Percentiles rank a stretch among this genome's conserved stretches.
These are phyloP conservation scores for Cylas formicarius DNA, from an alignment of 1,140 invertebrate genomes.

Conservation along the genomic window DNA sequence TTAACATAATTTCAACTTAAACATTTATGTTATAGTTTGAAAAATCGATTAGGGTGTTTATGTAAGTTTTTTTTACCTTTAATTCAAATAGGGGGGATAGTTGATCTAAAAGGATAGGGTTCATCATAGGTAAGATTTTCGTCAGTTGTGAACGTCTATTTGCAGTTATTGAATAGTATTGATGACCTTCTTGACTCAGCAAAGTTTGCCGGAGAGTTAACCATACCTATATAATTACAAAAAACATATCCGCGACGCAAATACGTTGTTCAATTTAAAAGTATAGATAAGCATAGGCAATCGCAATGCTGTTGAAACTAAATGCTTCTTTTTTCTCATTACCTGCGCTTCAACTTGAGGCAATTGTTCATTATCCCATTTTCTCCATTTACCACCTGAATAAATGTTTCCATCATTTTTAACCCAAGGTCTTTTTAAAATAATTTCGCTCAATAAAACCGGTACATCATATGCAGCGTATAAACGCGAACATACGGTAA, in stretches of 20 bases:
- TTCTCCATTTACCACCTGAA: conserved; percentile 57
- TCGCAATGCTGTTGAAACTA: too few relatives aligned
- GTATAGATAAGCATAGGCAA: too few relatives aligned
- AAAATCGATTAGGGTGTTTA: neutral
- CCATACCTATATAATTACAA: conserved; percentile 58
- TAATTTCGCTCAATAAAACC: conserved; percentile 59
- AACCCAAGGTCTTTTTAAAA: conserved; percentile 62
- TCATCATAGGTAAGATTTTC: conserved; percentile 44
- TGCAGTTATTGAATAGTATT: conserved; percentile 65
- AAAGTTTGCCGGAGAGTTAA: conserved; percentile 61
- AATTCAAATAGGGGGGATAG: conserved; percentile 65
- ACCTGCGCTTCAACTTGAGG: conserved; percentile 55
- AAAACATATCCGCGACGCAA: too few relatives aligned
- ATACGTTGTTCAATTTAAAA: too few relatives aligned
- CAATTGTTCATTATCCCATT: conserved; percentile 48
- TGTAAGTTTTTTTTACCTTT: conserved; percentile 37
- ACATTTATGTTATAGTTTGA: neutral
- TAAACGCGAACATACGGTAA: conserved; percentile 55
- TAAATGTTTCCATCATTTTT: conserved; percentile 49
- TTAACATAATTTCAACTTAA: too few relatives aligned
- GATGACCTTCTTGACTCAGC: conserved; percentile 51
- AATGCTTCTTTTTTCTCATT: too few relatives aligned
- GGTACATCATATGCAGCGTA: conserved; percentile 64
- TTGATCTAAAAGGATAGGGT: conserved; percentile 57
- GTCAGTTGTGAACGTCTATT: conserved; percentile 54